Evolutionary conservation across 2,113 vertebrate genomes (phyloP).

Genomic region (Nematolebias whitei): DNA sequence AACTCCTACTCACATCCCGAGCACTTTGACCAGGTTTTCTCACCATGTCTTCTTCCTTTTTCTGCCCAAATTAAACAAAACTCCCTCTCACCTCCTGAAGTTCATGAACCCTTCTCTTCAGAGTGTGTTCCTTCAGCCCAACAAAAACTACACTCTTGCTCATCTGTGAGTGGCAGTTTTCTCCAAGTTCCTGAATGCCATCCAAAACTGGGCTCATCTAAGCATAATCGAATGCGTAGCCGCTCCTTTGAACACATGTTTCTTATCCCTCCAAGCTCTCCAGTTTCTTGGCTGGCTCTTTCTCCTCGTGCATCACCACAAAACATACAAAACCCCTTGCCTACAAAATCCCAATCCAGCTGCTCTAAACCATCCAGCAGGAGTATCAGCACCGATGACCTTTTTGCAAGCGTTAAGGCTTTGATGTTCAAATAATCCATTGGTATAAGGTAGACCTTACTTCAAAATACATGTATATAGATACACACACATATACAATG

Average conservation of each 20-base stretch:
- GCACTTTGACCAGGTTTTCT: too few species aligned
- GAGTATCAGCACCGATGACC: too few species aligned
- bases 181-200: background rate
- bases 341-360: background rate
- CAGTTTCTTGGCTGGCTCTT: background rate
- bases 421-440: background rate
- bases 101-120: too few species aligned
- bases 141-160: too few species aligned
- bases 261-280: fast-evolving
- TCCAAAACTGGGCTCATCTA: background rate
- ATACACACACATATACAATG: conserved; percentile 9
- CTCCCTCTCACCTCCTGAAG: too few species aligned
- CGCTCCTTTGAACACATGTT: background rate
- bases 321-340: background rate
- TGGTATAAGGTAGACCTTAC: background rate
- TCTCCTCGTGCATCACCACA: conserved; percentile 9
- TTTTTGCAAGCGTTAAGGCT: too few species aligned
- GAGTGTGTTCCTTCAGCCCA: too few species aligned
- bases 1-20: background rate
- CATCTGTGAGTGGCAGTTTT: background rate
- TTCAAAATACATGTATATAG: conserved; percentile 14
- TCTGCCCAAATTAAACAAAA: too few species aligned
- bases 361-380: too few species aligned
- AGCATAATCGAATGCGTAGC: fast-evolving
- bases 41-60: too few species aligned